Percentiles rank a stretch among this genome's conserved stretches.
These are phyloP conservation scores for Porites lobata DNA, from an alignment of 92 coral and sea anemone genomes.

Conservation along the genomic window DNA sequence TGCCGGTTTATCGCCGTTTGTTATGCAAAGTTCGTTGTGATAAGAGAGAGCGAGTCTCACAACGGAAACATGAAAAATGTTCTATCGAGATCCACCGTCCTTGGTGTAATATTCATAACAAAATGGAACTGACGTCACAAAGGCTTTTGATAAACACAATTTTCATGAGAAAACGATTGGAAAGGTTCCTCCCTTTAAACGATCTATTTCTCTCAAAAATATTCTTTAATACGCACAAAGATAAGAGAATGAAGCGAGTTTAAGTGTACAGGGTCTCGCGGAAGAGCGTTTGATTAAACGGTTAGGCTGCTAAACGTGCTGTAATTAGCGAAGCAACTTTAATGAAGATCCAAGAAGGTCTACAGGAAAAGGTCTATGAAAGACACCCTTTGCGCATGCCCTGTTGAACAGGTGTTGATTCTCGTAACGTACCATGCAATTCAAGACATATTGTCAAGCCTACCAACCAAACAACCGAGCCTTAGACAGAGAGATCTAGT, in stretches of 20 bases:
- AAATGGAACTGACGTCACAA: slow-evolving; percentile 37
- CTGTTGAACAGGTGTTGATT: slow-evolving; percentile 81
- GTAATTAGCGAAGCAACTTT: slow-evolving; percentile 54
- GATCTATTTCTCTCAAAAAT: background rate
- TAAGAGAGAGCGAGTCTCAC: background rate
- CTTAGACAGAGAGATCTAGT: slow-evolving; percentile 18
- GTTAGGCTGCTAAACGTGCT: slow-evolving; percentile 7
- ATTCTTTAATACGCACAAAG: background rate
- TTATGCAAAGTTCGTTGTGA: slow-evolving; percentile 2
- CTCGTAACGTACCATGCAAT: slow-evolving; percentile 53
- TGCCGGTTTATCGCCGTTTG: background rate
- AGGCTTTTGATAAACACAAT: slow-evolving; percentile 11
- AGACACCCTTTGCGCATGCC: slow-evolving; percentile 64
- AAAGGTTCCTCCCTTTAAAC: slow-evolving; percentile 11
- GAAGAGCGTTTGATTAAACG: background rate
- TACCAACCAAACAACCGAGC: slow-evolving; percentile 85
- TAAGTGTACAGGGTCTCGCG: background rate
- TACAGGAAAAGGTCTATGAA: background rate
- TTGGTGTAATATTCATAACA: slow-evolving; percentile 12
- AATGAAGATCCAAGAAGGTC: slow-evolving; percentile 42
- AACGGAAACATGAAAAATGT: background rate
- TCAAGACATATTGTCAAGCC: slow-evolving; percentile 86
- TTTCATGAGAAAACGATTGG: slow-evolving; percentile 16
- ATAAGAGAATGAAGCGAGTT: background rate
- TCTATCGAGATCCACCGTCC: background rate